A percentile compares a stretch with the other conserved stretches of the same genome.
These are phyloP conservation scores for Embiotoca jacksoni DNA, from an alignment of 2,113 vertebrate genomes.

Conservation along the genomic window DNA sequence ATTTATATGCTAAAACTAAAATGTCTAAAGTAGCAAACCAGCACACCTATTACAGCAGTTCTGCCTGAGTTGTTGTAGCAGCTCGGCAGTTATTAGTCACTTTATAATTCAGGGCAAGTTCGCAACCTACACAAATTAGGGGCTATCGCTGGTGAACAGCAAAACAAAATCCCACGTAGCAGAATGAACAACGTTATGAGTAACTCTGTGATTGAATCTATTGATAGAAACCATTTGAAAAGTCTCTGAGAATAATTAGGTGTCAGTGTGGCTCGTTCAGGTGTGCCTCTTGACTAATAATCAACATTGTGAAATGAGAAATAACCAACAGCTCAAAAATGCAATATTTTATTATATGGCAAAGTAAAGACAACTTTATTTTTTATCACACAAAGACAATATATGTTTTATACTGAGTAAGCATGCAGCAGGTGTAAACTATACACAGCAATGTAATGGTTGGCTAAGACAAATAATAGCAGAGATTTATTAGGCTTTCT, in stretches of 20 bases:
- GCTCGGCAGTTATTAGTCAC: neutral
- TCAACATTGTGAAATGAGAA: neutral
- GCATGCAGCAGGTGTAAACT: too few relatives aligned
- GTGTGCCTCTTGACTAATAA: neutral
- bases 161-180: neutral
- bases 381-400: too few relatives aligned
- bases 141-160: constrained; percentile 15
- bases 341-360: neutral
- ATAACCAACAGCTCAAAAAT: neutral
- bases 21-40: too few relatives aligned
- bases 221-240: constrained; percentile 1
- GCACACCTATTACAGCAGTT: neutral
- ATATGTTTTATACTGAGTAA: too few relatives aligned
- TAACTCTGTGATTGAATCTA: neutral
- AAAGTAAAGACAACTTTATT: too few relatives aligned
- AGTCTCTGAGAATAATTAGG: neutral
- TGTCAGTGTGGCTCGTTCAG: neutral
- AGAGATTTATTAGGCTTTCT: neutral
- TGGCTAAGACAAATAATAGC: too few relatives aligned
- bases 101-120: constrained; percentile 1
- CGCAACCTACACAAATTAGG: constrained; percentile 9
- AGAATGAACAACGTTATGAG: neutral
- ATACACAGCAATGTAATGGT: too few relatives aligned
- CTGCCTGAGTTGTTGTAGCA: constrained; percentile 12
- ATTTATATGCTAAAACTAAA: too few relatives aligned